phyloP scores from a whole-genome alignment of 2,797 vertebrate species.

The Rousettus madagascariensis region DNA sequence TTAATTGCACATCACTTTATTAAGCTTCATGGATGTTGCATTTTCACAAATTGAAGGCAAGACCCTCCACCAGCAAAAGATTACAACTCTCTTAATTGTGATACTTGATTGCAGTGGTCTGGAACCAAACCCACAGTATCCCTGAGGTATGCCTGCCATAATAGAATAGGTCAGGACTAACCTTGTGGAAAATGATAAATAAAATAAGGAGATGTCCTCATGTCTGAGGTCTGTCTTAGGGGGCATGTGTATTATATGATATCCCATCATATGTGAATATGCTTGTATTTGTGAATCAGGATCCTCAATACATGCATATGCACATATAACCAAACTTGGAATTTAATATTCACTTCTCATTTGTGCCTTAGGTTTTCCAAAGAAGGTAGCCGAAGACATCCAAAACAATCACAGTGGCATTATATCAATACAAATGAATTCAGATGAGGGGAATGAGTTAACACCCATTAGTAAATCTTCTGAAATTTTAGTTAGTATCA shows the following conservation, averaged over 20 bases:
- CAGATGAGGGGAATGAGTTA: not conserved
- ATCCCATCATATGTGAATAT: not conserved
- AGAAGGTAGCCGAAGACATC: not conserved
- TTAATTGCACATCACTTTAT: not conserved
- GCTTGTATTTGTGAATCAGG: not conserved
- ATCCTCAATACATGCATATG: not conserved
- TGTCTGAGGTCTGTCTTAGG: not conserved
- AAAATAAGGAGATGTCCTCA: not conserved
- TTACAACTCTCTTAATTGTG: not conserved
- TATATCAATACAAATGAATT: not conserved
- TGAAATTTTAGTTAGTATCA: conserved; percentile 32
- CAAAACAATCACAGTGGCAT: not conserved
- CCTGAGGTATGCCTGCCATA: not conserved
- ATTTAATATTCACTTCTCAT: not conserved
- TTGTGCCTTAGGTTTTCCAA: not conserved
- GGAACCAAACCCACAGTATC: not conserved
- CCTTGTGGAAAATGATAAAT: not conserved
- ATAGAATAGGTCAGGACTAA: not conserved
- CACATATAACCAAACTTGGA: not conserved
- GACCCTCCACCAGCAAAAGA: not conserved
- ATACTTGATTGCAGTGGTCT: not conserved
- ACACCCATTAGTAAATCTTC: not conserved
- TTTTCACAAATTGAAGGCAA: not conserved
- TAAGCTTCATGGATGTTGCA: not conserved
- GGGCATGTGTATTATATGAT: not conserved